Evolutionary conservation across 2,888 invertebrate genomes (phyloP), one percentile per base, ranked within the genome.

Genomic region (Erannis defoliaria): DNA sequence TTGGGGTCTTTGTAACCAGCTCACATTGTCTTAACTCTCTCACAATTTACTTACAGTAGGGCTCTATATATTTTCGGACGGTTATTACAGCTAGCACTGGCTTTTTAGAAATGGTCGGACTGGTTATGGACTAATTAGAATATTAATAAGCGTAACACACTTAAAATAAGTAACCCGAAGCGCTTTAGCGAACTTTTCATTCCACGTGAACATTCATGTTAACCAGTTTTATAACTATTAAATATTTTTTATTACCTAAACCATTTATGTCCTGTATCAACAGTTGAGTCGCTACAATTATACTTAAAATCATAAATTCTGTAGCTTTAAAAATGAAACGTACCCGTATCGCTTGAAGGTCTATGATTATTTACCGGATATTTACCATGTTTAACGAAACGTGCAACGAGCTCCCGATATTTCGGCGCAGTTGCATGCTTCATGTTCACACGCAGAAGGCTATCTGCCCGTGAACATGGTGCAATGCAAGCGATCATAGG

Each of bases 101-200:
- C 76, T 73, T 74, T 76, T 76, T 73, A 73, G 74, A 82, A 81
- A 76, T 80, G 82, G 84, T 86, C 82, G 81, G 82, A 85, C 71
- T 84, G 74, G 73, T 71, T 77, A 78, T 79, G 75, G 73, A 82
- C 76, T 80, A 82, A 72, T 72, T 67, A 78, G 64, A 80, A 78
- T 73, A 74, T 77, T 85, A 82, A 84, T 89, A 91, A 90, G 90
- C 90, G 90, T 91, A 90, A 83, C 80, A 82, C 78, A 82, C 80
- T 79, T 73, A 78, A 74, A 77, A 77, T 77, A 73, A 71, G 10
- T 55, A 53, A 64, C 68, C 64, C 65, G 64, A 62, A 67, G 91
- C 91, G 92, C 90, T 76, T 88, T 86, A 90, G 90, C 75, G 80
- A 92, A 90, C 91, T 92, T 81, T 91, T 89, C 90, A 93, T 90